phyloP scores from a whole-genome alignment of 1,140 invertebrate genomes.

The Sycobia sp. region DNA sequence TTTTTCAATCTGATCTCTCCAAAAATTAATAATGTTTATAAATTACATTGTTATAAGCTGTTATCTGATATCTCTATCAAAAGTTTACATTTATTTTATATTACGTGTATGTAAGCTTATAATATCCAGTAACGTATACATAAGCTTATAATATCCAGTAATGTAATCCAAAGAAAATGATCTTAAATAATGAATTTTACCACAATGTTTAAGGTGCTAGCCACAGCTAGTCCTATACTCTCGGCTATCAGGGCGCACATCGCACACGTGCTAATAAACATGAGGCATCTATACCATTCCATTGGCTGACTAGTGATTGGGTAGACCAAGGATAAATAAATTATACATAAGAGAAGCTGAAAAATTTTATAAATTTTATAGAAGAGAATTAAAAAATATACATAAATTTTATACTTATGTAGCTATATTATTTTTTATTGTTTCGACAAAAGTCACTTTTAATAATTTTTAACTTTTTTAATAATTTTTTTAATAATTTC shows the following conservation, averaged over 20 bases:
- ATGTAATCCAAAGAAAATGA: too few relatives aligned
- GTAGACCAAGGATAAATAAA: conserved; percentile 84
- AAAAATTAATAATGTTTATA: too few relatives aligned
- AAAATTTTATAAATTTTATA: conserved; percentile 41
- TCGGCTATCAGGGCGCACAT: conserved; percentile 76
- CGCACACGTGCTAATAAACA: conserved; percentile 72
- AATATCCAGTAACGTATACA: too few relatives aligned
- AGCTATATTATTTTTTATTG: not conserved
- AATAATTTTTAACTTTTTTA: too few relatives aligned
- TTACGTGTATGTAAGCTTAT: too few relatives aligned
- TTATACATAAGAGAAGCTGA: conserved; percentile 74
- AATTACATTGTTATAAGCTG: too few relatives aligned
- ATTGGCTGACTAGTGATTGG: conserved; percentile 85
- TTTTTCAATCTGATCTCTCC: too few relatives aligned
- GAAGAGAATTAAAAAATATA: conserved; percentile 31
- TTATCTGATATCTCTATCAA: too few relatives aligned
- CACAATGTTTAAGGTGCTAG: conserved; percentile 72
- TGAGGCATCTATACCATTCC: conserved; percentile 73
- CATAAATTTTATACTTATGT: not conserved
- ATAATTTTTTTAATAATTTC: too few relatives aligned
- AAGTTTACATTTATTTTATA: too few relatives aligned
- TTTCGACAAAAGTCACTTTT: not conserved
- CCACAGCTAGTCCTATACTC: conserved; percentile 75
- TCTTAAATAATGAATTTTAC: too few relatives aligned
- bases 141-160: too few relatives aligned